Percentiles rank a stretch among this genome's conserved stretches.
phyloP scores from a whole-genome alignment of 2,113 vertebrate species.

The Alexandromys fortis region DNA sequence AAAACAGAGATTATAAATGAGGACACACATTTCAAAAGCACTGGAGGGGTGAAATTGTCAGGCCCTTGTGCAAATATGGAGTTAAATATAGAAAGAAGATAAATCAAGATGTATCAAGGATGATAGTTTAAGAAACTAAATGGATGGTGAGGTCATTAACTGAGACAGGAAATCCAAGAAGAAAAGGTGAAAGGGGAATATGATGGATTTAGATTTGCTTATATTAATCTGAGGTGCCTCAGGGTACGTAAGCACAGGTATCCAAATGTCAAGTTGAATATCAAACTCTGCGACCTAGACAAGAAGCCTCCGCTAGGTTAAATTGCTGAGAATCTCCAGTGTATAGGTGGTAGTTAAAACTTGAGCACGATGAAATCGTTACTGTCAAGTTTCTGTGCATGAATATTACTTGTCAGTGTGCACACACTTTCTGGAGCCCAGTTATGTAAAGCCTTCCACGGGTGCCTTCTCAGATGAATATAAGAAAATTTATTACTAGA shows the following conservation, averaged over 20 bases:
- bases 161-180: background rate
- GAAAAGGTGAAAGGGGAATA: background rate
- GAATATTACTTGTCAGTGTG: constrained; percentile 41
- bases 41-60: background rate
- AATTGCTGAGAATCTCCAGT: background rate
- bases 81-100: background rate
- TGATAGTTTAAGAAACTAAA: background rate
- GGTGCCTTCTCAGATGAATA: constrained; percentile 11
- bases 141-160: background rate
- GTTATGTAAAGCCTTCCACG: background rate
- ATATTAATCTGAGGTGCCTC: constrained; percentile 26
- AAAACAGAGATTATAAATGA: background rate
- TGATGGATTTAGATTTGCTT: background rate
- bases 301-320: background rate
- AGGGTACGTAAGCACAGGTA: background rate
- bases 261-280: background rate
- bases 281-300: background rate
- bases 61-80: background rate
- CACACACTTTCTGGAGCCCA: background rate
- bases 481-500: constrained; percentile 13
- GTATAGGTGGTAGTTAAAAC: background rate
- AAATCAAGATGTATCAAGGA: background rate
- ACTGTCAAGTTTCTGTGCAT: constrained; percentile 45
- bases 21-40: constrained; percentile 11
- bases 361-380: background rate